Conservation (phyloP, 2,888 invertebrate species). For the Nysson spinosus region DNA sequence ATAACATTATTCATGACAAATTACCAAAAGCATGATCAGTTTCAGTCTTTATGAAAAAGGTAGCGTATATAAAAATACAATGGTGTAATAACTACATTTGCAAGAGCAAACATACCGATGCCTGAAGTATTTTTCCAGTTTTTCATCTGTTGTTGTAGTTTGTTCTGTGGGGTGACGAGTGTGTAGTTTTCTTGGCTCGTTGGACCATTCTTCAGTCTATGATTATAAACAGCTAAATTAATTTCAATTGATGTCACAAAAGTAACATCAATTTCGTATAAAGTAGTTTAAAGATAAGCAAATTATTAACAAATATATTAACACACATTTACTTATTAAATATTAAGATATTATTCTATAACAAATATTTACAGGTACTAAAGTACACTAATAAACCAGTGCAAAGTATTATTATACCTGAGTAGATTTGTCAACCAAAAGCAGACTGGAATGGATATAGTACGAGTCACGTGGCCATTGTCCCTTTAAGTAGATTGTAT, state of each 20-base stretch:
- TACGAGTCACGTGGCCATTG: slow-evolving; percentile 87
- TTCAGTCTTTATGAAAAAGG: too few species aligned
- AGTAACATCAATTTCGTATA: too few species aligned
- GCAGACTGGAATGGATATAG: slow-evolving; percentile 83
- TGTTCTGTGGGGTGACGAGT: slow-evolving; percentile 75
- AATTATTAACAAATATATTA: not conserved
- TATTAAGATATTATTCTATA: not conserved
- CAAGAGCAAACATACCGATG: slow-evolving; percentile 73
- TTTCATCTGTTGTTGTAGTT: slow-evolving; percentile 79
- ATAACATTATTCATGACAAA: slow-evolving; percentile 41
- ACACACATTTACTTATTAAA: not conserved
- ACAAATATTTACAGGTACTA: not conserved
- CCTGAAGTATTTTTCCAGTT: slow-evolving; percentile 80
- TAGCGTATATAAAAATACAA: too few species aligned
- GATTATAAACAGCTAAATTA: too few species aligned
- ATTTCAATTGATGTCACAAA: too few species aligned
- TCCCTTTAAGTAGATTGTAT: slow-evolving; percentile 88
- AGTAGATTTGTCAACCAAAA: slow-evolving; percentile 88
- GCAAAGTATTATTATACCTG: too few species aligned
- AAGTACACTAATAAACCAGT: slow-evolving; percentile 62
- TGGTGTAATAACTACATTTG: too few species aligned
- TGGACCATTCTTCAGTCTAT: slow-evolving; percentile 84
- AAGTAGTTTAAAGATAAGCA: not conserved
- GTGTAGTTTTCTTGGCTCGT: slow-evolving; percentile 78
- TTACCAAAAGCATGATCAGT: too few species aligned